Conservation (phyloP, 2,888 invertebrate species). For the Orchestes rusci region DNA sequence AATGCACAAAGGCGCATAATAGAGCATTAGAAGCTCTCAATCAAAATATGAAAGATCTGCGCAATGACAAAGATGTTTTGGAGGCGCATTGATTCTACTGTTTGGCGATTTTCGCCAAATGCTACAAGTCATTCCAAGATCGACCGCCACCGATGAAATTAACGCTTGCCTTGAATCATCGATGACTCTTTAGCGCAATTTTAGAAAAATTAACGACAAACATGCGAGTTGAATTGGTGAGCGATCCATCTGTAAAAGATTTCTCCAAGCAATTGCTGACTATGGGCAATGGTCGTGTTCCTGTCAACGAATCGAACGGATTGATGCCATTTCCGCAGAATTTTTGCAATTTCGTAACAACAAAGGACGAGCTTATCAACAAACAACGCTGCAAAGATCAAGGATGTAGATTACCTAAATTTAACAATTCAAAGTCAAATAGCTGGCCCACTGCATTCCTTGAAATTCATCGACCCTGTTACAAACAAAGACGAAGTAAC, state of each 20-base stretch:
- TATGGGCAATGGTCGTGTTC: conserved; percentile 6
- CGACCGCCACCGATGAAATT: conserved; percentile 32
- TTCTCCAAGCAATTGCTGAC: conserved; percentile 7
- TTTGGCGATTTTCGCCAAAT: conserved; percentile 7
- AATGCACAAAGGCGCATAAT: conserved; percentile 3
- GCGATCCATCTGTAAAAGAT: neutral
- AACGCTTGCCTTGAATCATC: conserved; percentile 7
- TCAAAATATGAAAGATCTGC: neutral
- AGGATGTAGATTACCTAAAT: conserved; percentile 35
- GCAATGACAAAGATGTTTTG: conserved; percentile 1
- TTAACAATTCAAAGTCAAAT: conserved; percentile 32
- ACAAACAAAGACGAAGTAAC: conserved; percentile 17
- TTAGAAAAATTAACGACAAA: conserved; percentile 1
- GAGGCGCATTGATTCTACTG: conserved; percentile 6
- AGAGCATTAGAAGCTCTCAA: neutral
- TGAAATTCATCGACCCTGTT: conserved; percentile 13
- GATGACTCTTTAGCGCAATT: neutral
- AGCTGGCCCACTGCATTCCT: conserved; percentile 24
- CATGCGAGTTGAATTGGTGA: neutral
- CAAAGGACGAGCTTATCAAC: neutral
- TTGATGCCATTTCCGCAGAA: conserved; percentile 4
- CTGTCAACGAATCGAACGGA: conserved; percentile 5
- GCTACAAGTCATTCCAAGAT: conserved; percentile 29
- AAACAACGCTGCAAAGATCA: conserved; percentile 28
- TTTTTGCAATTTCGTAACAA: neutral